Percentiles rank a stretch among this genome's conserved stretches.
Evolutionary conservation across 1,140 invertebrate genomes (phyloP).

Genomic region (Nomia melanderi): DNA sequence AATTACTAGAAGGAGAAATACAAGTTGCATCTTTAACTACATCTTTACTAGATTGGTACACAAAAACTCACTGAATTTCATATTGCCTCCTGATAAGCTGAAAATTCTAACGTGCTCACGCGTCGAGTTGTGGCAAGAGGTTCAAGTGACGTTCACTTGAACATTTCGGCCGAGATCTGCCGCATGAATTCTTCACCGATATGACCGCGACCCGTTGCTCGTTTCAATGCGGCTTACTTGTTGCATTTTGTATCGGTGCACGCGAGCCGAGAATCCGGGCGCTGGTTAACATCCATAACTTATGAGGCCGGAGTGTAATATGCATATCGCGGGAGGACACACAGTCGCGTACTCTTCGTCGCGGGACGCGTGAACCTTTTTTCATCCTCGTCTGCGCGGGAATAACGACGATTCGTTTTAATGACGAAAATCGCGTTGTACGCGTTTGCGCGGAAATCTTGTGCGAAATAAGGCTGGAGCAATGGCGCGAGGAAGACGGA

Average conservation of each 20-base stretch:
- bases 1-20: no score
- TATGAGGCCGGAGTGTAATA: slow-evolving; percentile 27
- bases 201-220: neutral
- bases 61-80: no score
- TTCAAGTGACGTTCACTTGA: neutral
- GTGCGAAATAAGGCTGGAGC: no score
- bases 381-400: neutral
- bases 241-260: slow-evolving; percentile 21
- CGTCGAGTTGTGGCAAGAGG: no score
- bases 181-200: neutral
- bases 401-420: no score
- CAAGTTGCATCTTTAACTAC: no score
- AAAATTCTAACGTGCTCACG: no score
- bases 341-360: neutral
- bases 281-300: slow-evolving; percentile 10
- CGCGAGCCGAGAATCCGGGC: slow-evolving; percentile 6
- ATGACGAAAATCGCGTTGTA: no score
- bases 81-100: no score
- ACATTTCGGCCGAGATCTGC: neutral
- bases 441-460: no score
- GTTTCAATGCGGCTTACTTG: slow-evolving; percentile 20
- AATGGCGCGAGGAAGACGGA: no score
- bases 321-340: slow-evolving; percentile 11
- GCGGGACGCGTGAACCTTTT: neutral
- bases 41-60: no score